phyloP scores from a whole-genome alignment of 1,140 invertebrate genomes.

The Microplitis mediator region DNA sequence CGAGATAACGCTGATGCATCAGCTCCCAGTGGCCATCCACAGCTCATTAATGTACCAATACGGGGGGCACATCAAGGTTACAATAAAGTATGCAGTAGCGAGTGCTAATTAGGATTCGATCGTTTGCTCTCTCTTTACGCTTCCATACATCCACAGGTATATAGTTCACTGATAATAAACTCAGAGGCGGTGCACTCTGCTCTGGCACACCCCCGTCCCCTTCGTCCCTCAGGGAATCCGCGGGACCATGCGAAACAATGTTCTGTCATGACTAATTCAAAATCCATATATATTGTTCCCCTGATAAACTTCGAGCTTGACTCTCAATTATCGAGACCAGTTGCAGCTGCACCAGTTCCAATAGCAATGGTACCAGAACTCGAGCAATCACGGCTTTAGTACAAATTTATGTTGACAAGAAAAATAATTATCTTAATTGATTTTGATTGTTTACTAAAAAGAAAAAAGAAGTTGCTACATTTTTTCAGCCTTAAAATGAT shows the following conservation, averaged over 20 bases:
- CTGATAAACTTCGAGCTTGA: slow-evolving; percentile 17
- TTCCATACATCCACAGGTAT: no score
- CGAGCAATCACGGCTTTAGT: background rate
- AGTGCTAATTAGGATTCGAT: slow-evolving; percentile 24
- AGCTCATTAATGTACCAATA: slow-evolving; percentile 28
- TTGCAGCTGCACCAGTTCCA: background rate
- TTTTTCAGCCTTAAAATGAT: no score
- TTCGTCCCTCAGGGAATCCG: slow-evolving; percentile 1
- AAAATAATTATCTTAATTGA: no score
- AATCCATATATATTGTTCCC: slow-evolving; percentile 17
- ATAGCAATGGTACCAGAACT: no score
- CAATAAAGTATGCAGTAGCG: slow-evolving; percentile 15
- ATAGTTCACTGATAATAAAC: background rate
- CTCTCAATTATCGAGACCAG: slow-evolving; percentile 5
- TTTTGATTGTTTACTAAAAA: no score
- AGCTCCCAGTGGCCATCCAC: slow-evolving; percentile 15
- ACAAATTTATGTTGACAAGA: no score
- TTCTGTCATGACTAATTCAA: slow-evolving; percentile 20
- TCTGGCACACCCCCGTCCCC: background rate
- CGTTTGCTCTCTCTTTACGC: background rate
- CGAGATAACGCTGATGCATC: background rate
- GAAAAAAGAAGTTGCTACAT: no score
- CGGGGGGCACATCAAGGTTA: background rate
- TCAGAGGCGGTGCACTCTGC: background rate
- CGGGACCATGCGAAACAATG: slow-evolving; percentile 27